These are phyloP conservation scores for Cynocephalus volans DNA, from an alignment of 2,113 vertebrate genomes.

Conservation along the genomic window DNA sequence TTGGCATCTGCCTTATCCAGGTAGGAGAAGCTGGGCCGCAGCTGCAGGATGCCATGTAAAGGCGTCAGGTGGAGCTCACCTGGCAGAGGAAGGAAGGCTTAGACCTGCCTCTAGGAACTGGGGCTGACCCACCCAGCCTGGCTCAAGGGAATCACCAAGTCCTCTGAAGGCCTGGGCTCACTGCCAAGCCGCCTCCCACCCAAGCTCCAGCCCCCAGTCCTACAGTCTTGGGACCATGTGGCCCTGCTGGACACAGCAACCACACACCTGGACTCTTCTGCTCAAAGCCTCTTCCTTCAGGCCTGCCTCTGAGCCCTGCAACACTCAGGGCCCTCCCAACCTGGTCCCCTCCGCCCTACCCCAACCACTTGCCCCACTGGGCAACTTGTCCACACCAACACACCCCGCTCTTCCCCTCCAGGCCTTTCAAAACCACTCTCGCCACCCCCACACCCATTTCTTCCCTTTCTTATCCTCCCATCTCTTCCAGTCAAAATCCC, in stretches of 20 bases:
- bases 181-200: background rate
- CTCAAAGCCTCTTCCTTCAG: background rate
- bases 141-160: background rate
- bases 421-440: background rate
- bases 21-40: conserved; percentile 98
- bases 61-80: conserved; percentile 98
- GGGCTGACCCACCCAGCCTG: background rate
- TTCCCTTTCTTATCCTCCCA: background rate
- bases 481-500: background rate
- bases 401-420: rapidly evolving
- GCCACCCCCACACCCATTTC: background rate
- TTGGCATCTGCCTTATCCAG: conserved; percentile 98
- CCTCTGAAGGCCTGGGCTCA: background rate
- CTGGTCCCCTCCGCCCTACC: background rate
- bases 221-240: background rate
- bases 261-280: background rate
- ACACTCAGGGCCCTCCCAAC: no score
- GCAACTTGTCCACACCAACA: background rate
- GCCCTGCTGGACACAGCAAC: background rate
- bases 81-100: conserved; percentile 83
- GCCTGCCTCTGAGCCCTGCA: background rate
- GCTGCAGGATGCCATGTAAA: conserved; percentile 97
- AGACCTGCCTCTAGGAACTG: conserved; percentile 14
- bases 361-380: background rate
- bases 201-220: background rate